Conservation (phyloP, 2,797 vertebrate species). For the Molossus molossus region DNA sequence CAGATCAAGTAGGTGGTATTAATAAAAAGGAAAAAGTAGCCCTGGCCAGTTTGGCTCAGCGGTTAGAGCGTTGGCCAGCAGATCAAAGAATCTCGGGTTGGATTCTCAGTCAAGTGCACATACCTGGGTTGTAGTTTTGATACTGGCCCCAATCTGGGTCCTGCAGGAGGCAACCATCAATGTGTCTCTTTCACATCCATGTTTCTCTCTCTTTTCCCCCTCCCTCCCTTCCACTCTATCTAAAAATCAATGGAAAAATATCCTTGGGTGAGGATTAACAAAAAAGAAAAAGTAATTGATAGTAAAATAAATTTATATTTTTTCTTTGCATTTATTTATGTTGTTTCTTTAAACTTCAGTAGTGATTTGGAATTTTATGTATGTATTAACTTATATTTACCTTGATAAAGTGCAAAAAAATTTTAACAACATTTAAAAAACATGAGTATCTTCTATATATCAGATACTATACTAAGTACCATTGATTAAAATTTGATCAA, state of each 20-base stretch:
- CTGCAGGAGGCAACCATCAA: too few species aligned
- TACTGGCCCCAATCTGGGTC: too few species aligned
- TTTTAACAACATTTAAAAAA: neutral
- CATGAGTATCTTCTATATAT: neutral
- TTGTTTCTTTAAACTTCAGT: neutral
- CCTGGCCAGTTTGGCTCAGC: too few species aligned
- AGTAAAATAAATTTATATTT: neutral
- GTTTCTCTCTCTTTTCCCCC: too few species aligned
- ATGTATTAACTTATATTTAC: slow-evolving; percentile 10
- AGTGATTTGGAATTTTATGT: neutral
- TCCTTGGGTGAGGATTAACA: too few species aligned
- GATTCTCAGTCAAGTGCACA: too few species aligned
- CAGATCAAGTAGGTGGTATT: neutral
- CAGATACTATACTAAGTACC: neutral
- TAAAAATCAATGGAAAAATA: too few species aligned
- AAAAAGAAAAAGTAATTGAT: neutral
- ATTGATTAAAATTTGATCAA: neutral
- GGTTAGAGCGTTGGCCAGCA: too few species aligned
- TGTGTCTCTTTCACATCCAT: too few species aligned
- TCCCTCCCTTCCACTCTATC: too few species aligned
- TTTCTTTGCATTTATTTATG: neutral
- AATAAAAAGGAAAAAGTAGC: neutral
- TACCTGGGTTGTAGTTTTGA: too few species aligned
- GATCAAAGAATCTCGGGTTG: too few species aligned
- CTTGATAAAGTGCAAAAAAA: neutral